These are phyloP conservation scores for Drosophila auraria DNA, from an alignment of 1,140 invertebrate species.

Conservation along the genomic window DNA sequence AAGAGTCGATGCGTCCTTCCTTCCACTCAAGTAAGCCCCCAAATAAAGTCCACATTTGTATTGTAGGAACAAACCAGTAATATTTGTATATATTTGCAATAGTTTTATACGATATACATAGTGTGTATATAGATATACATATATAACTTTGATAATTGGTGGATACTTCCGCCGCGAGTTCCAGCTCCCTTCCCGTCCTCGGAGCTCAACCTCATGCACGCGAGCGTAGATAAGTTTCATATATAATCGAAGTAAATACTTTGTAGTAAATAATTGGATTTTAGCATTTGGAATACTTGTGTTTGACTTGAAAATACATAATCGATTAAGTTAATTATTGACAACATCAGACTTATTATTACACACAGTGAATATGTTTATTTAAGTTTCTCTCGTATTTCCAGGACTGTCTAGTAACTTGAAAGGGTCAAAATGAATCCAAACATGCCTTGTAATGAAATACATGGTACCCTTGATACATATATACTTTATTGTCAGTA, in stretches of 20 bases:
- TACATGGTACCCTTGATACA: slow-evolving; percentile 9
- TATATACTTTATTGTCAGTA: background rate
- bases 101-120: slow-evolving; percentile 51
- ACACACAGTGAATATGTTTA: slow-evolving; percentile 75
- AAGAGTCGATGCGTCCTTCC: background rate
- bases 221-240: slow-evolving; percentile 30
- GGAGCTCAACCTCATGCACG: slow-evolving; percentile 28
- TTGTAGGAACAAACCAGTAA: slow-evolving; percentile 78
- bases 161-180: slow-evolving; percentile 22
- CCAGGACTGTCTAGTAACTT: slow-evolving; percentile 33
- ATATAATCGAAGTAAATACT: slow-evolving; percentile 64
- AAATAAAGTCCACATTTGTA: slow-evolving; percentile 6
- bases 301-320: slow-evolving; percentile 58
- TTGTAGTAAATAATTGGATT: slow-evolving; percentile 42
- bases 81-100: slow-evolving; percentile 64
- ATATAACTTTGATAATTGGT: slow-evolving; percentile 59
- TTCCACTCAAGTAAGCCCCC: background rate
- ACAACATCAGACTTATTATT: slow-evolving; percentile 84
- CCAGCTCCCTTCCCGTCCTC: slow-evolving; percentile 9
- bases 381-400: slow-evolving; percentile 32
- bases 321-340: slow-evolving; percentile 68
- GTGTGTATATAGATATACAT: slow-evolving; percentile 63
- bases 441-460: slow-evolving; percentile 22
- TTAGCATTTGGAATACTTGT: slow-evolving; percentile 46
- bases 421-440: slow-evolving; percentile 46